These are phyloP conservation scores for Xestia rhomboidea DNA, from an alignment of 2,888 invertebrate genomes.

Conservation along the genomic window DNA sequence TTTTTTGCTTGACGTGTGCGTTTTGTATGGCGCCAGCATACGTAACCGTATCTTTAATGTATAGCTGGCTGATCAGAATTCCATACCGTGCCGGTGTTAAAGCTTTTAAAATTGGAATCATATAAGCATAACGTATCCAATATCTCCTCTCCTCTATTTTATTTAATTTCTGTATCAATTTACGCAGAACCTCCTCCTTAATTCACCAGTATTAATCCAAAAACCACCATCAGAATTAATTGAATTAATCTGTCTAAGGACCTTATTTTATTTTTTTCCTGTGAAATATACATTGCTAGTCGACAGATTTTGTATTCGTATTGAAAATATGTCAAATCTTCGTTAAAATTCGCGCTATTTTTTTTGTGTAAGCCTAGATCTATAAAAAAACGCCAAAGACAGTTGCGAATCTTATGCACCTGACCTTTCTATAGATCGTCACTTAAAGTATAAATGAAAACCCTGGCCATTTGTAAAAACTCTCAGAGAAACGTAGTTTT, in stretches of 20 bases:
- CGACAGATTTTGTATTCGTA: background rate
- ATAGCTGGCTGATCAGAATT: background rate
- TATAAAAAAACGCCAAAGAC: background rate
- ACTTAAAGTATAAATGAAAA: too few relatives aligned
- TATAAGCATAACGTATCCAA: too few relatives aligned
- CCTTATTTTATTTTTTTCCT: background rate
- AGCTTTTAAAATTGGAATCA: background rate
- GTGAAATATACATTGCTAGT: background rate
- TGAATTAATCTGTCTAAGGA: background rate
- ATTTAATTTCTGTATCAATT: background rate
- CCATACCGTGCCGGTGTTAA: background rate
- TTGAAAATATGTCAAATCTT: background rate
- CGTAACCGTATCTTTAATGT: conserved; percentile 21
- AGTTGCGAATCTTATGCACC: background rate
- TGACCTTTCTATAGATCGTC: background rate
- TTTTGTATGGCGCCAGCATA: conserved; percentile 10
- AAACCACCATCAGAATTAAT: too few relatives aligned
- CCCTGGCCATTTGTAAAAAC: background rate
- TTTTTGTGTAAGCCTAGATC: background rate
- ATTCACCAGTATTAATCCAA: too few relatives aligned
- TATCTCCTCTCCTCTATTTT: background rate
- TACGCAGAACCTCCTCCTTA: background rate
- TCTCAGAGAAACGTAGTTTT: conserved; percentile 19
- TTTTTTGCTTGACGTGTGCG: conserved; percentile 21
- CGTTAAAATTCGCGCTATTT: background rate